Conservation (phyloP, 2,113 vertebrate species). For the Gymnobelideus leadbeateri region DNA sequence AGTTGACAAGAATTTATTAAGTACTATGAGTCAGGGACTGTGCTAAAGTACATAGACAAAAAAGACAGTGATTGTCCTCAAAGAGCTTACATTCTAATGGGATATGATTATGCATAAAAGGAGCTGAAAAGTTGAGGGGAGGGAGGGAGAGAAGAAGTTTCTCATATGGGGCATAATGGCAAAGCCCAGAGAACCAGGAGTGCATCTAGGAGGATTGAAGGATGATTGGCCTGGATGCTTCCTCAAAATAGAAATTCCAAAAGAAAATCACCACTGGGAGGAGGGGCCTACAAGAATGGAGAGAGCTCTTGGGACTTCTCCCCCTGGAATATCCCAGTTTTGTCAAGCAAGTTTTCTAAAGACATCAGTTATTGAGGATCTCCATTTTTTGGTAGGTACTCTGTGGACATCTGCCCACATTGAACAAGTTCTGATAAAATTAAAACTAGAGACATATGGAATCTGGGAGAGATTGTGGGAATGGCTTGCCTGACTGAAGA, state of each 20-base stretch:
- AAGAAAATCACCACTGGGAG: not conserved
- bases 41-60: not conserved
- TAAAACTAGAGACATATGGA: not conserved
- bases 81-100: not conserved
- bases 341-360: not conserved
- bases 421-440: not conserved
- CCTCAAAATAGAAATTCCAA: not conserved
- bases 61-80: not conserved
- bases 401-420: not conserved
- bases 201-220: not conserved
- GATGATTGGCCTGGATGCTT: not conserved
- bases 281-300: not conserved
- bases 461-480: not conserved
- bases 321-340: not conserved
- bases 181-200: not conserved
- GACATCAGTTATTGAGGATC: not conserved
- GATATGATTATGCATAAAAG: not conserved
- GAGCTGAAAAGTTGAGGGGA: not conserved
- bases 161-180: not conserved
- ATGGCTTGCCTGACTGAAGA: not conserved
- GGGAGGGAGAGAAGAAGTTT: not conserved
- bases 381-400: not conserved
- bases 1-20: not conserved
- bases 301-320: not conserved
- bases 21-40: not conserved